phyloP scores from a whole-genome alignment of 2,888 invertebrate species.

The Campoplex nolae region DNA sequence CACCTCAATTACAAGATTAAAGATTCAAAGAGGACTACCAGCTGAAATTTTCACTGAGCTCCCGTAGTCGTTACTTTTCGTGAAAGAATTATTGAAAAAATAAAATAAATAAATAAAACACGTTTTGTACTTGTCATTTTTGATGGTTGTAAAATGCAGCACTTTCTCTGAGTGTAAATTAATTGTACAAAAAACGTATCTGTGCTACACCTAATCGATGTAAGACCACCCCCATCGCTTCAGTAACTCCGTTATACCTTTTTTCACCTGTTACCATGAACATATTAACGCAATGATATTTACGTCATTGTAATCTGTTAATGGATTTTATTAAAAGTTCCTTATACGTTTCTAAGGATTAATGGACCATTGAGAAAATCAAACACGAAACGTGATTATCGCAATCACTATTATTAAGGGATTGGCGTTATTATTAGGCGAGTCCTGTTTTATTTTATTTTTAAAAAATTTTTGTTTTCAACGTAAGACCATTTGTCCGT shows the following conservation, averaged over 20 bases:
- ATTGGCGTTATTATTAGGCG: conserved; percentile 20
- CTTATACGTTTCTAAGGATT: neutral
- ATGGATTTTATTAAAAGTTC: conserved; percentile 1
- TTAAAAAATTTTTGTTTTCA: neutral
- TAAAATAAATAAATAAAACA: conserved; percentile 65
- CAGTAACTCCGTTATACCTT: conserved; percentile 80
- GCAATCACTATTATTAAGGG: neutral
- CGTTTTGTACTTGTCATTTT: conserved; percentile 67
- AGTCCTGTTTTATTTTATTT: neutral
- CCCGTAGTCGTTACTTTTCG: neutral
- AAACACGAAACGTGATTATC: neutral
- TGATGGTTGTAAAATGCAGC: neutral
- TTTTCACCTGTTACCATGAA: conserved; percentile 74
- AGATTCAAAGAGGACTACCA: neutral
- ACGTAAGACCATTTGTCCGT: conserved; percentile 16
- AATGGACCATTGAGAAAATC: neutral
- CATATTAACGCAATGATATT: conserved; percentile 52
- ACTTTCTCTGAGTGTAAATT: conserved; percentile 65
- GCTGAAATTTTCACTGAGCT: neutral
- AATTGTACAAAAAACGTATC: conserved; percentile 77
- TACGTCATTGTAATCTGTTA: conserved; percentile 53
- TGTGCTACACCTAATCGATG: conserved; percentile 84
- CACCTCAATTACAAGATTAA: neutral
- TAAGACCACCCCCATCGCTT: conserved; percentile 83
- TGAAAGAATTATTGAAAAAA: neutral